Evolutionary conservation across 2,113 vertebrate genomes (phyloP), one percentile per base, ranked within the genome.

Genomic region (Natator depressus): DNA sequence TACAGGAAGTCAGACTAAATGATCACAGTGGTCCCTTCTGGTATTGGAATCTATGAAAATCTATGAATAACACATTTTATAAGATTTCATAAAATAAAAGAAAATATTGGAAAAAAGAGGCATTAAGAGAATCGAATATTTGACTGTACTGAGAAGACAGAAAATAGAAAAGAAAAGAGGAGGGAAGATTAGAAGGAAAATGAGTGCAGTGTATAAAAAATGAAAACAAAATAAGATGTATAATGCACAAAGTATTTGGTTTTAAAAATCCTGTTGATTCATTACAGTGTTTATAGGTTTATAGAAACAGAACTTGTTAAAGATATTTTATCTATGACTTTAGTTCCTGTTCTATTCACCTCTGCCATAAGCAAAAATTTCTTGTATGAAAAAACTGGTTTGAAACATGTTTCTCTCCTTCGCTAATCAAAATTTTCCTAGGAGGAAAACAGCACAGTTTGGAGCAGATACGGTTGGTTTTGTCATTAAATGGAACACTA

Each of bases 371-470:
- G 72, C 25, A 87, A 85, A 83, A 65, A 93, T 95, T 95, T 95
- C 79, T 92, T 89, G 51, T 65, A 89, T 92, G 80, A 85, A 88
- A 87, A 93, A 95, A 76, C 2, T 25, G 72, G 24, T 46, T 27
- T 76, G 38, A 76, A 12, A 76, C 6, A 24, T 25, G 42, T 76
- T 42, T 93, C 91, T 69, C 94, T 93, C 46, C 79, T 85, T 89
- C 14, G 87, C 38, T 85, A 93, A 95, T 46, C 72, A 76, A 10
- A 76, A 65, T 50, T 91, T 20, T 83, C 96, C 78, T 84, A 95
- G 87, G 82, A 81, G 85, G 93, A 35, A 96, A 94, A 92, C 72
- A 11, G 35, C 50, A 81, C 46, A 50, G 81, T 91, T 95, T 80
- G 84, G 79, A 79, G 54, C 75, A 35, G 47, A 92, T 1, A 10